Evolutionary conservation across 2,113 vertebrate genomes (phyloP).

Genomic region (Lipophrys pholis): DNA sequence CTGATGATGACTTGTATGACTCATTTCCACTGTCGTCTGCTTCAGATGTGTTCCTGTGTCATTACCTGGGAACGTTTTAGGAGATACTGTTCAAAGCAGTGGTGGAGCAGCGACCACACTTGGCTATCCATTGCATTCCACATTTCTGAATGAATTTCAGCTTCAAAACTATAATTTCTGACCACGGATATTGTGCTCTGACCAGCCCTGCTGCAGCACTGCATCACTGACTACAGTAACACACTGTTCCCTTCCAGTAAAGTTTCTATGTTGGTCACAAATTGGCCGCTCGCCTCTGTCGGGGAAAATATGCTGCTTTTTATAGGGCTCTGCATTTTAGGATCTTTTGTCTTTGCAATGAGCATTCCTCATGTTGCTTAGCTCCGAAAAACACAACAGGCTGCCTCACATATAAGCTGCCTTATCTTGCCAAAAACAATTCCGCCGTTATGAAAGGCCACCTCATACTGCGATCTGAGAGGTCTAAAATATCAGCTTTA

Average conservation of each 20-base stretch:
- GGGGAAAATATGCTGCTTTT: conserved; percentile 65
- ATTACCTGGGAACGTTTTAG: conserved; percentile 3
- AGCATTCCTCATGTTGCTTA: conserved; percentile 37
- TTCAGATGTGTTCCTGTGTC: neutral
- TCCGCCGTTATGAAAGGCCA: conserved; percentile 5
- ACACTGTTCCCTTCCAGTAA: conserved; percentile 69
- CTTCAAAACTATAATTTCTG: conserved; percentile 54
- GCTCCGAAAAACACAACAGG: conserved; percentile 14
- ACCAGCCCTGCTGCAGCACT: conserved; percentile 41
- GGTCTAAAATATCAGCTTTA: neutral
- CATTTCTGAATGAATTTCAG: conserved; percentile 39
- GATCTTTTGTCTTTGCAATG: conserved; percentile 61
- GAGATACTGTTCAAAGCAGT: conserved; percentile 24
- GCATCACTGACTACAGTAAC: conserved; percentile 59
- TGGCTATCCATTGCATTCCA: conserved; percentile 44
- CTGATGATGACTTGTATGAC: neutral
- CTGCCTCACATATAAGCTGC: neutral
- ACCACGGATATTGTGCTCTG: conserved; percentile 59
- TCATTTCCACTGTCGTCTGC: neutral
- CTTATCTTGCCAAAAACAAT: neutral
- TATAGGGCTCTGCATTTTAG: conserved; percentile 63
- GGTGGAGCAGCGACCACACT: conserved; percentile 28
- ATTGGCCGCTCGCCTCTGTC: conserved; percentile 63
- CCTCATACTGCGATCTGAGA: neutral
- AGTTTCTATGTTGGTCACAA: conserved; percentile 74